These are phyloP conservation scores for Temnothorax ravouxi DNA, from an alignment of 2,888 invertebrate species.

Conservation along the genomic window DNA sequence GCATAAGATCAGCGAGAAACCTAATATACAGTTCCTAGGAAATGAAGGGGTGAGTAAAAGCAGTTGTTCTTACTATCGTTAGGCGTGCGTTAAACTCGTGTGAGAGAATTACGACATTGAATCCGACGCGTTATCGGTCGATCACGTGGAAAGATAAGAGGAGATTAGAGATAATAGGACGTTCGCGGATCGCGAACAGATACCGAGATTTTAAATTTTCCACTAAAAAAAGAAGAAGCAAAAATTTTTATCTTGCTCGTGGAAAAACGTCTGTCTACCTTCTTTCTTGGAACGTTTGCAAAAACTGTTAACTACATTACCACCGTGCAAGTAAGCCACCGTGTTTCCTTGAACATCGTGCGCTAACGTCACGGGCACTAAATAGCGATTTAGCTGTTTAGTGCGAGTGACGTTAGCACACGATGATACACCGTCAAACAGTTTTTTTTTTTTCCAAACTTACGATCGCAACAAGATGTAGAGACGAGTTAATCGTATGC, in stretches of 20 bases:
- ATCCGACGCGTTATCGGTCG: conserved; percentile 38
- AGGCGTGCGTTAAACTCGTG: not conserved
- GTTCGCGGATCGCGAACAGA: not conserved
- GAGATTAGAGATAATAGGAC: conserved; percentile 6
- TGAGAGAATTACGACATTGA: not conserved
- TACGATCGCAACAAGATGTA: not conserved
- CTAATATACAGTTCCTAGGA: conserved; percentile 97
- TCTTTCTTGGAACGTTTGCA: not conserved
- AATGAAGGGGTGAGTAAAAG: conserved; percentile 94
- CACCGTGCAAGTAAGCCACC: not conserved
- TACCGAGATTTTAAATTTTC: not conserved
- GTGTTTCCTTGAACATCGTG: conserved; percentile 1
- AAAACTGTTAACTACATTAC: conserved; percentile 1
- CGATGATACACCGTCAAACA: not conserved
- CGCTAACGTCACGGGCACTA: not conserved
- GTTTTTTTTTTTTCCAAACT: not conserved
- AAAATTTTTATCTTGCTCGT: not conserved
- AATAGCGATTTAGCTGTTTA: not conserved
- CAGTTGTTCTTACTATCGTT: no score
- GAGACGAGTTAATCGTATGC: not conserved
- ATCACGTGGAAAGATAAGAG: conserved; percentile 38
- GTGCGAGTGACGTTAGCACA: no score
- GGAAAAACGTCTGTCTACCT: not conserved
- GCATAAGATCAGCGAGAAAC: conserved; percentile 92
- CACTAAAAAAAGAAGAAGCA: no score